phyloP scores from a whole-genome alignment of 2,113 vertebrate genomes.

The Panurus biarmicus region DNA sequence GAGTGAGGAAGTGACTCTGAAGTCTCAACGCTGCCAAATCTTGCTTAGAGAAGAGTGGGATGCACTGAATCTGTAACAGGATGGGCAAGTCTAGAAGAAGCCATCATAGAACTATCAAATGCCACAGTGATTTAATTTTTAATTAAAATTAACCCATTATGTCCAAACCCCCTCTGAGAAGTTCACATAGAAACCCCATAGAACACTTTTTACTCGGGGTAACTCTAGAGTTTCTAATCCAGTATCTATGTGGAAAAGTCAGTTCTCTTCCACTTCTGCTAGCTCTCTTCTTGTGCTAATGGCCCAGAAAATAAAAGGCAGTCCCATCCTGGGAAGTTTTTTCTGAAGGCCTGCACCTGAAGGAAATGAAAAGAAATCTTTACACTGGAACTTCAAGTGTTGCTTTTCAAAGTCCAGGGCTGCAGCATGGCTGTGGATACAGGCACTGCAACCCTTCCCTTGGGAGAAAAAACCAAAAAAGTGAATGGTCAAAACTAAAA shows the following conservation, averaged over 20 bases:
- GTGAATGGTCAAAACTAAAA: not conserved
- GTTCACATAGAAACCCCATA: not conserved
- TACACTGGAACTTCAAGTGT: not conserved
- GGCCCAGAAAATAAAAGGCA: slow-evolving; percentile 51
- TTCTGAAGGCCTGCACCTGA: slow-evolving; percentile 37
- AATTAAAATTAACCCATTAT: slow-evolving; percentile 17
- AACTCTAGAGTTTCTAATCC: slow-evolving; percentile 57
- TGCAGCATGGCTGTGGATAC: not conserved
- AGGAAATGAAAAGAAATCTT: slow-evolving; percentile 6
- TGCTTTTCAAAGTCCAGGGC: not conserved
- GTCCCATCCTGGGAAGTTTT: slow-evolving; percentile 21
- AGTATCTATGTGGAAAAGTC: not conserved
- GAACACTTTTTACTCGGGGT: not conserved
- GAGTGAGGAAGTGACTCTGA: not conserved
- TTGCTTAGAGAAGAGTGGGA: slow-evolving; percentile 9
- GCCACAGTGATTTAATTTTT: slow-evolving; percentile 41
- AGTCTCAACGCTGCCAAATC: slow-evolving; percentile 10
- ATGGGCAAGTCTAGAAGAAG: slow-evolving; percentile 43
- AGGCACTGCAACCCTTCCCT: not conserved
- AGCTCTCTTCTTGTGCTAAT: slow-evolving; percentile 6
- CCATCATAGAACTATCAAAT: slow-evolving; percentile 38
- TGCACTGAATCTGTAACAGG: not conserved
- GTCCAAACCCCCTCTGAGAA: slow-evolving; percentile 35
- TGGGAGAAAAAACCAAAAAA: not conserved
- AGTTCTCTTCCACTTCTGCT: not conserved